Percentiles rank a stretch among this genome's conserved stretches.
Conservation (phyloP, 2,797 vertebrate genomes). For the Ceryle rudis region DNA sequence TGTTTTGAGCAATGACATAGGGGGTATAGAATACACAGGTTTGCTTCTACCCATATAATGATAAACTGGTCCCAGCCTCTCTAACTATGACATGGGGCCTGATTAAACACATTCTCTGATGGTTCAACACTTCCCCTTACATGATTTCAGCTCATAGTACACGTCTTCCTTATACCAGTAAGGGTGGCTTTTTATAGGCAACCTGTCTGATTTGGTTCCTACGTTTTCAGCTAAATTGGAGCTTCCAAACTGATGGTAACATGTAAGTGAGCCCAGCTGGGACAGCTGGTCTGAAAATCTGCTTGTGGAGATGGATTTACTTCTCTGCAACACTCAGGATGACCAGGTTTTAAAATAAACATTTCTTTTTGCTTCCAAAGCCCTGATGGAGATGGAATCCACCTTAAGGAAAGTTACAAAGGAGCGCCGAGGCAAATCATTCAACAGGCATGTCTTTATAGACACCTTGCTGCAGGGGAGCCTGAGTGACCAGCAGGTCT, state of each 20-base stretch:
- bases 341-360: conserved; percentile 40
- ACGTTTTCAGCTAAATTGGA: background rate
- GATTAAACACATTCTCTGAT: background rate
- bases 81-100: too few relatives aligned
- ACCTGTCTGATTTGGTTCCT: background rate
- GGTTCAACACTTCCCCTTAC: background rate
- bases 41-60: too few relatives aligned
- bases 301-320: conserved; percentile 6
- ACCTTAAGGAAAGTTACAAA: conserved; percentile 87
- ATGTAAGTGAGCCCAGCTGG: background rate
- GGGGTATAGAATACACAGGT: too few relatives aligned
- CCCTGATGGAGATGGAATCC: conserved; percentile 89
- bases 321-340: conserved; percentile 6
- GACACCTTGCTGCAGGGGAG: conserved; percentile 89
- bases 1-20: too few relatives aligned
- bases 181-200: background rate
- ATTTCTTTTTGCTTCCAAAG: conserved; percentile 76
- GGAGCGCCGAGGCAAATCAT: conserved; percentile 83
- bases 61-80: too few relatives aligned
- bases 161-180: background rate
- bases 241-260: background rate
- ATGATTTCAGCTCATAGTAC: background rate
- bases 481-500: conserved; percentile 92
- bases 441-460: conserved; percentile 83
- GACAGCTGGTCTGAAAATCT: conserved; percentile 60